These are phyloP conservation scores for Drosophila ficusphila DNA, from an alignment of 1,140 invertebrate species.

Conservation along the genomic window DNA sequence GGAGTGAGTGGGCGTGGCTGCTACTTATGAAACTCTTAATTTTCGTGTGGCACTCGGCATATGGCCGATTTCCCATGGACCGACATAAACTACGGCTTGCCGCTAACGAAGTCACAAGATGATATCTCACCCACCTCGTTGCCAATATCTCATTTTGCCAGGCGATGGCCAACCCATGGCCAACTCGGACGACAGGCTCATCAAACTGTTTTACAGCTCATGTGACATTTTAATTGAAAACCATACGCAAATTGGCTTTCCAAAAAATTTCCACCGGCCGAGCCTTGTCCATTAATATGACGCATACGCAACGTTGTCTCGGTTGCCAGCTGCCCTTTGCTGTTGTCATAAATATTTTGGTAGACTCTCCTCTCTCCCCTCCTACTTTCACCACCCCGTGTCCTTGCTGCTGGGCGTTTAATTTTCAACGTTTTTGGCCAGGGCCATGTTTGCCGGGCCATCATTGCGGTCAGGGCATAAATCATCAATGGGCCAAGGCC, in stretches of 20 bases:
- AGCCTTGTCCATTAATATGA: constrained; percentile 45
- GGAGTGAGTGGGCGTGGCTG: too few species aligned
- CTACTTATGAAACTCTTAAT: constrained; percentile 7
- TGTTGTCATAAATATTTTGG: constrained; percentile 43
- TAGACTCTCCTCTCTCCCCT: too few species aligned
- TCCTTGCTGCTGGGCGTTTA: neutral
- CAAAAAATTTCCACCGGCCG: constrained; percentile 20
- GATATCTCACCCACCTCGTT: neutral
- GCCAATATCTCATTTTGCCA: constrained; percentile 17
- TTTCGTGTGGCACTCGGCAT: constrained; percentile 35
- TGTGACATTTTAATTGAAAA: constrained; percentile 66
- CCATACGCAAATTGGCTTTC: constrained; percentile 40
- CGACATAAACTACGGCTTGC: neutral
- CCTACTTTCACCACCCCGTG: neutral
- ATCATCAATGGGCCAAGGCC: constrained; percentile 50
- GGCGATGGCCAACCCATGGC: neutral
- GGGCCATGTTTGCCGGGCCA: constrained; percentile 34
- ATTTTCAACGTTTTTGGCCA: constrained; percentile 9
- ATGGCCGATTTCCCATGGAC: constrained; percentile 23
- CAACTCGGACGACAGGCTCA: constrained; percentile 19
- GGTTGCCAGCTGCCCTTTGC: neutral
- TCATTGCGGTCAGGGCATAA: constrained; percentile 56
- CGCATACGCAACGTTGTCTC: constrained; percentile 42
- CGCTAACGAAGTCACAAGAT: neutral
- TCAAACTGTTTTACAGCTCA: constrained; percentile 46